phyloP scores from a whole-genome alignment of 2,888 invertebrate species.

The Tillus elongatus region DNA sequence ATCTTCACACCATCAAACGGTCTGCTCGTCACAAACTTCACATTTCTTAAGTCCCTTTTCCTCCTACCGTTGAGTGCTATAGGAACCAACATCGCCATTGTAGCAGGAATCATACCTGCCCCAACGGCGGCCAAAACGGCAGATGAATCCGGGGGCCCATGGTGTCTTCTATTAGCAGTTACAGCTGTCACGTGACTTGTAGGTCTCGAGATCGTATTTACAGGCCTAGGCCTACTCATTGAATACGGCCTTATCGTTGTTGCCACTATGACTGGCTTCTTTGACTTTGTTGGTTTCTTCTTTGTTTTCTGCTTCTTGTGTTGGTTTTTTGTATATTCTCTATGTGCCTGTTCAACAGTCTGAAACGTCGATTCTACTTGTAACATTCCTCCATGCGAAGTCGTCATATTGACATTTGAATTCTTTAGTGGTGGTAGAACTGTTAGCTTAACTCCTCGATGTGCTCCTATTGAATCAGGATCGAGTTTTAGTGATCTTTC shows the following conservation, averaged over 20 bases:
- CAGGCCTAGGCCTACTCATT: constrained; percentile 16
- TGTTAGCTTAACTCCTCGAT: constrained; percentile 47
- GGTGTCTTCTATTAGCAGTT: constrained; percentile 19
- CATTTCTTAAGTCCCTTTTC: constrained; percentile 22
- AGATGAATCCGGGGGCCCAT: constrained; percentile 44
- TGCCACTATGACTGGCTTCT: constrained; percentile 12
- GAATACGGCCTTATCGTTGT: constrained; percentile 11
- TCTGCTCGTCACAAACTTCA: constrained; percentile 7
- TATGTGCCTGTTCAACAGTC: constrained; percentile 55
- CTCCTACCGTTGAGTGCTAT: constrained; percentile 58
- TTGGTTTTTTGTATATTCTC: constrained; percentile 39
- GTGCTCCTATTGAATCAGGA: constrained; percentile 27
- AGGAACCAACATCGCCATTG: constrained; percentile 72
- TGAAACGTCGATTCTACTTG: constrained; percentile 66
- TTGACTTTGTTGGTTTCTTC: constrained; percentile 19
- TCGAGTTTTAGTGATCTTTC: constrained; percentile 33
- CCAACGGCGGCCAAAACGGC: constrained; percentile 64
- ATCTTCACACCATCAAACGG: constrained; percentile 13
- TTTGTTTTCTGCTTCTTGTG: constrained; percentile 24
- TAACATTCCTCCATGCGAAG: constrained; percentile 63
- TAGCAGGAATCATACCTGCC: constrained; percentile 71
- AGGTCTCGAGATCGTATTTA: background rate
- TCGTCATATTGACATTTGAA: constrained; percentile 53
- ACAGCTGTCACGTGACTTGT: constrained; percentile 12
- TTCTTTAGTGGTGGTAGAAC: constrained; percentile 62